These are phyloP conservation scores for Synergus gifuensis DNA, from an alignment of 2,888 invertebrate genomes.

Conservation along the genomic window DNA sequence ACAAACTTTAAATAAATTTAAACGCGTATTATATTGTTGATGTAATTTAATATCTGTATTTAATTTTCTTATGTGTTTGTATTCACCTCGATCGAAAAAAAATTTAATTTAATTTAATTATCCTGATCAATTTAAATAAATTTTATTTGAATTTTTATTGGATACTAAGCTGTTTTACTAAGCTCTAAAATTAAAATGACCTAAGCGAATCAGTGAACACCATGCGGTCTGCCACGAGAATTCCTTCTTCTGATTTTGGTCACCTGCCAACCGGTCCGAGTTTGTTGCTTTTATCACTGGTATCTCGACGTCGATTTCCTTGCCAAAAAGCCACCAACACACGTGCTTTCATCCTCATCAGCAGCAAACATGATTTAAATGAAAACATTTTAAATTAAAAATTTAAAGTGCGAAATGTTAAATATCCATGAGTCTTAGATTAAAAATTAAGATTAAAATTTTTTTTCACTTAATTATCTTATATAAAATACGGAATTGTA, in stretches of 20 bases:
- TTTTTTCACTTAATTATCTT: neutral
- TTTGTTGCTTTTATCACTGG: conserved; percentile 29
- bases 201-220: conserved; percentile 55
- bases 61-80: too few relatives aligned
- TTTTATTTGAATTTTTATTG: neutral
- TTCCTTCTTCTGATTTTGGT: conserved; percentile 60
- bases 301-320: conserved; percentile 31
- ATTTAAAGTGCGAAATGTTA: too few relatives aligned
- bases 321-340: conserved; percentile 25
- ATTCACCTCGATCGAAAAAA: too few relatives aligned
- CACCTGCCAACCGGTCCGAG: conserved; percentile 58
- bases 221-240: conserved; percentile 65
- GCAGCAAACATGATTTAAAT: conserved; percentile 22
- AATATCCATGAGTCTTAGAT: neutral
- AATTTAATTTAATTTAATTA: neutral
- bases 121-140: neutral
- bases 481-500: neutral
- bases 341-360: conserved; percentile 9
- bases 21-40: neutral
- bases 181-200: conserved; percentile 47
- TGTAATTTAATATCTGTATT: too few relatives aligned
- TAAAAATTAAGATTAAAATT: too few relatives aligned
- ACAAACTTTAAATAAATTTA: too few relatives aligned
- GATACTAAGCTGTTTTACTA: neutral
- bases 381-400: too few relatives aligned